Percentiles rank a stretch among this genome's conserved stretches.
Conservation (phyloP, 2,113 vertebrate species). For the Catharus minimus region DNA sequence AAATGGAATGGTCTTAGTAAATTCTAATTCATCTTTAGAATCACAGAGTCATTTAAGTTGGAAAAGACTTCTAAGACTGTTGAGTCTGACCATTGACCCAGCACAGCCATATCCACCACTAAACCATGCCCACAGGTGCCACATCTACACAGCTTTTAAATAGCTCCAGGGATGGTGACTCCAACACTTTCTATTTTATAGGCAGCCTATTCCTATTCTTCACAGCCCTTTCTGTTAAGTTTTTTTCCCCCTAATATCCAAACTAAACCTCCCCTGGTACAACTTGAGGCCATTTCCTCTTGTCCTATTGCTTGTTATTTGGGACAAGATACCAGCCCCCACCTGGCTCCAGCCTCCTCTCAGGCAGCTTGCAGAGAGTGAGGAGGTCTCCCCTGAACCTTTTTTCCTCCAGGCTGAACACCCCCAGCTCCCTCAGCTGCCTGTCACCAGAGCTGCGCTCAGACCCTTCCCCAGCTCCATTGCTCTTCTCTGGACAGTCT, state of each 20-base stretch:
- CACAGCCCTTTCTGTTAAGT: neutral
- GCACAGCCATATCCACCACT: neutral
- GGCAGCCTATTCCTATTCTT: neutral
- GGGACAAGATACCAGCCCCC: neutral
- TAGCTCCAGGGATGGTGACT: neutral
- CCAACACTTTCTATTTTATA: neutral
- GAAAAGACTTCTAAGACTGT: neutral
- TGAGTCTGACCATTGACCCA: neutral
- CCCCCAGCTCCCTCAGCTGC: neutral
- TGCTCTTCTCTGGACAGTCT: neutral
- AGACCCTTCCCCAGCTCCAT: neutral
- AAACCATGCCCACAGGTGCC: neutral
- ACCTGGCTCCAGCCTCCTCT: neutral
- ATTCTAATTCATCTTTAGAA: neutral
- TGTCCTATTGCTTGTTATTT: neutral
- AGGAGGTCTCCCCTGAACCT: neutral
- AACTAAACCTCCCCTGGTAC: neutral
- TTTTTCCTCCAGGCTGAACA: neutral
- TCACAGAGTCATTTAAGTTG: neutral
- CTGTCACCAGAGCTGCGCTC: neutral
- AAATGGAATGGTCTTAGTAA: neutral
- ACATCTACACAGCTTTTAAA: neutral
- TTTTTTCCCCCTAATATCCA: neutral
- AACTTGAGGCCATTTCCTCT: neutral
- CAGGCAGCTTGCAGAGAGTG: neutral